A percentile compares a stretch with the other conserved stretches of the same genome.
These are phyloP conservation scores for Labia minor DNA, from an alignment of 2,888 invertebrate species.

Conservation along the genomic window DNA sequence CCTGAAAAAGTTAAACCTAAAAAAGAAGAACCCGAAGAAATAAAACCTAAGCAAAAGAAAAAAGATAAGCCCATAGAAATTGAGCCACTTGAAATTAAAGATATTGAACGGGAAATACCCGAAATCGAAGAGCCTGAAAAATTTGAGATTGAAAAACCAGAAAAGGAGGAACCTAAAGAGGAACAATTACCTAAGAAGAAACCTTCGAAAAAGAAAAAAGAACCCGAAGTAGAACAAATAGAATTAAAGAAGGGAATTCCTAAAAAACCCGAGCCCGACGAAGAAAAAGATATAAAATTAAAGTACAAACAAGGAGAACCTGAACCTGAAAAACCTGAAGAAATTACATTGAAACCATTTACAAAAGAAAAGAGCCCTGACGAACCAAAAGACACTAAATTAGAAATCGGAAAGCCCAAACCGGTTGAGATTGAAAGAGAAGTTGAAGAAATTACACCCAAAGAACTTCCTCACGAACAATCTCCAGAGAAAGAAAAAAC, in stretches of 20 bases:
- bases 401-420: slow-evolving; percentile 21
- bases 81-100: slow-evolving; percentile 20
- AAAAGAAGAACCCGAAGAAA: slow-evolving; percentile 27
- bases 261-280: slow-evolving; percentile 34
- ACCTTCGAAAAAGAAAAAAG: slow-evolving; percentile 29
- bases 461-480: slow-evolving; percentile 28
- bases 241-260: slow-evolving; percentile 25
- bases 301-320: slow-evolving; percentile 35
- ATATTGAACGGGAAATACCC: slow-evolving; percentile 21
- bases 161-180: slow-evolving; percentile 30
- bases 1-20: slow-evolving; percentile 29
- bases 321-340: slow-evolving; percentile 30
- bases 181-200: slow-evolving; percentile 24
- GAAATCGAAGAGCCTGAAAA: slow-evolving; percentile 21
- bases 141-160: slow-evolving; percentile 28
- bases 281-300: slow-evolving; percentile 24
- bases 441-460: slow-evolving; percentile 19
- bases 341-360: slow-evolving; percentile 31
- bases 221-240: slow-evolving; percentile 31
- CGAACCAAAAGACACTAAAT: slow-evolving; percentile 34
- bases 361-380: slow-evolving; percentile 31
- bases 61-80: slow-evolving; percentile 20
- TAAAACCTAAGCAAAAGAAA: slow-evolving; percentile 28
- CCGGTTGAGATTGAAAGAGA: slow-evolving; percentile 29
- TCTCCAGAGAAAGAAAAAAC: slow-evolving; percentile 32